These are phyloP conservation scores for Leucophora obtusa DNA, from an alignment of 2,888 invertebrate species.

Conservation along the genomic window DNA sequence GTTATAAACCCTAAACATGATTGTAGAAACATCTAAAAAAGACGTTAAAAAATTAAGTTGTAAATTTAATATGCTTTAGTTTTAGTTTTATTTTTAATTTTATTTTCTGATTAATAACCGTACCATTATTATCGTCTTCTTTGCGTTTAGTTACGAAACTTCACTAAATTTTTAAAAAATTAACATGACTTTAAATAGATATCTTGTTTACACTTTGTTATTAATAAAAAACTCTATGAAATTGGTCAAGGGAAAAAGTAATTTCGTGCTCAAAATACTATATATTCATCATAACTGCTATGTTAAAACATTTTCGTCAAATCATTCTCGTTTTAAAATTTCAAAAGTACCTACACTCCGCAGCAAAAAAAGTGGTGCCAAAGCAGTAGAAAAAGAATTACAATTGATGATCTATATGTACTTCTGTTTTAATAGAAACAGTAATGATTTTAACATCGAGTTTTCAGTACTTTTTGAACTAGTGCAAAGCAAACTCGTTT, in stretches of 20 bases:
- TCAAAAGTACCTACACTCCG: too few species aligned
- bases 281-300: too few species aligned
- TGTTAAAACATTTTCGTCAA: too few species aligned
- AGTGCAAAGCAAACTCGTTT: too few species aligned
- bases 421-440: too few species aligned
- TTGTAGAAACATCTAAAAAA: conserved; percentile 28
- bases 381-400: too few species aligned
- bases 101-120: background rate
- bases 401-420: too few species aligned
- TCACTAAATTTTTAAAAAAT: conserved; percentile 33
- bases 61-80: background rate
- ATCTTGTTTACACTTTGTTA: background rate
- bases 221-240: background rate
- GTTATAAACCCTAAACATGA: background rate
- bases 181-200: conserved; percentile 43
- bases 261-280: conserved; percentile 2
- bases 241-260: conserved; percentile 7
- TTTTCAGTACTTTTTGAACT: too few species aligned
- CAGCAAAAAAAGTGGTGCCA: too few species aligned
- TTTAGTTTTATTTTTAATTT: background rate
- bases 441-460: too few species aligned
- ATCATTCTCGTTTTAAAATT: too few species aligned
- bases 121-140: conserved; percentile 5
- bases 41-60: background rate
- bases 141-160: conserved; percentile 17